phyloP scores from a whole-genome alignment of 2,888 invertebrate species.

The Lathronympha strigana region DNA sequence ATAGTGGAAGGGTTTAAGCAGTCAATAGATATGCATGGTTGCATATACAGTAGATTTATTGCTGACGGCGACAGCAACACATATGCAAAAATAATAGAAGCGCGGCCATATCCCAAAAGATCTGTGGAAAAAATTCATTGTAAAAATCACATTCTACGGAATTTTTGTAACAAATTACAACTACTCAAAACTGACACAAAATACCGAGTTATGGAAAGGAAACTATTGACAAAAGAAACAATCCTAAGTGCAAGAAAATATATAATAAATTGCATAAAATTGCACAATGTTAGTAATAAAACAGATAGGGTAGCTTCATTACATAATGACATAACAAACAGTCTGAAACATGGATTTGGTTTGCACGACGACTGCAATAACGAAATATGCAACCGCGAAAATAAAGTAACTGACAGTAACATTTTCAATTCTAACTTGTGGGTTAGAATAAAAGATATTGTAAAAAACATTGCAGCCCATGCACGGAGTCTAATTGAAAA shows the following conservation, averaged over 20 bases:
- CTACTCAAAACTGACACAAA: background rate
- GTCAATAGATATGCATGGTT: too few relatives aligned
- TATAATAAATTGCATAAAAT: background rate
- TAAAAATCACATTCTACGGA: too few relatives aligned
- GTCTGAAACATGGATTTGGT: too few relatives aligned
- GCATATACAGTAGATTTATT: too few relatives aligned
- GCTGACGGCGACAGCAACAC: too few relatives aligned
- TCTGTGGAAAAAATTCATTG: too few relatives aligned
- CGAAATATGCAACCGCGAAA: background rate
- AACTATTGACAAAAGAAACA: background rate
- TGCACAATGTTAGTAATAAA: background rate
- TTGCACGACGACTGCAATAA: background rate
- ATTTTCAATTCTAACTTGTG: background rate
- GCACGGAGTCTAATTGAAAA: background rate
- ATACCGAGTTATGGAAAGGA: background rate
- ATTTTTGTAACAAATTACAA: too few relatives aligned
- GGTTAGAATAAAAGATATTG: background rate
- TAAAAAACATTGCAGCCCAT: background rate
- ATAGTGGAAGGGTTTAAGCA: too few relatives aligned
- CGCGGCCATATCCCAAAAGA: too few relatives aligned
- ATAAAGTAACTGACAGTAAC: background rate
- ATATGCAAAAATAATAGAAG: too few relatives aligned
- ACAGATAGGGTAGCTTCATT: background rate
- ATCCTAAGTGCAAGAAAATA: background rate
- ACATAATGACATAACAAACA: background rate